A percentile compares a stretch with the other conserved stretches of the same genome.
phyloP scores from a whole-genome alignment of 1,140 invertebrate species.

The Tetramorium simillimum region DNA sequence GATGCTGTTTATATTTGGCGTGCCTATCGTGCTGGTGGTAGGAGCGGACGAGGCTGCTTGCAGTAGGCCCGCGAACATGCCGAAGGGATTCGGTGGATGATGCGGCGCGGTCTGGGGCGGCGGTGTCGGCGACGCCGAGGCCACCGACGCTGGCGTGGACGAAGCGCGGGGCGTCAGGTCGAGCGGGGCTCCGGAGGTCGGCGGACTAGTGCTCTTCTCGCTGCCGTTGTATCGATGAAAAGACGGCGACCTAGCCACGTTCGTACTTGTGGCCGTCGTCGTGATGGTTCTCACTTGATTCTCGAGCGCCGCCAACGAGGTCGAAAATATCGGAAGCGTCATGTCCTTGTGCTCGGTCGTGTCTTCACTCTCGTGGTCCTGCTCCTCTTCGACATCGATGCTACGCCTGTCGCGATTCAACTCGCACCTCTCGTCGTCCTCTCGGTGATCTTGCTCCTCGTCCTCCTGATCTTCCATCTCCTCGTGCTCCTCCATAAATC shows the following conservation, averaged over 20 bases:
- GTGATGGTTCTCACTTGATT: conserved; percentile 91
- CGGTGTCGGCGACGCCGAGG: conserved; percentile 81
- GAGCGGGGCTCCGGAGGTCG: conserved; percentile 79
- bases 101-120: conserved; percentile 72
- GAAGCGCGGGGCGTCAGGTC: conserved; percentile 83
- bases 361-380: conserved; percentile 87
- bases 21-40: conserved; percentile 74
- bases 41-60: conserved; percentile 83
- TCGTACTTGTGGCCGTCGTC: conserved; percentile 86
- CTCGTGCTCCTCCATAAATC: conserved; percentile 81
- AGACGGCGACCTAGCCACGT: conserved; percentile 85
- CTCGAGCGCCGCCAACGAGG: conserved; percentile 91
- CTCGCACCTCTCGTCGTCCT: conserved; percentile 82
- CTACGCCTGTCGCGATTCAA: conserved; percentile 71
- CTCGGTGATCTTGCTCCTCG: conserved; percentile 81
- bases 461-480: conserved; percentile 82
- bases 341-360: conserved; percentile 86
- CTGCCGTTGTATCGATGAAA: conserved; percentile 84
- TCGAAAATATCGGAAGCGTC: conserved; percentile 87
- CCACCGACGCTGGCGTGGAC: conserved; percentile 82
- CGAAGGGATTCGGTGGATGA: conserved; percentile 82
- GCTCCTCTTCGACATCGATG: conserved; percentile 88
- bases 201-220: conserved; percentile 86
- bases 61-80: conserved; percentile 85
- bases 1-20: conserved; percentile 74